These are phyloP conservation scores for Euproctis similis DNA, from an alignment of 2,888 invertebrate species.

Conservation along the genomic window DNA sequence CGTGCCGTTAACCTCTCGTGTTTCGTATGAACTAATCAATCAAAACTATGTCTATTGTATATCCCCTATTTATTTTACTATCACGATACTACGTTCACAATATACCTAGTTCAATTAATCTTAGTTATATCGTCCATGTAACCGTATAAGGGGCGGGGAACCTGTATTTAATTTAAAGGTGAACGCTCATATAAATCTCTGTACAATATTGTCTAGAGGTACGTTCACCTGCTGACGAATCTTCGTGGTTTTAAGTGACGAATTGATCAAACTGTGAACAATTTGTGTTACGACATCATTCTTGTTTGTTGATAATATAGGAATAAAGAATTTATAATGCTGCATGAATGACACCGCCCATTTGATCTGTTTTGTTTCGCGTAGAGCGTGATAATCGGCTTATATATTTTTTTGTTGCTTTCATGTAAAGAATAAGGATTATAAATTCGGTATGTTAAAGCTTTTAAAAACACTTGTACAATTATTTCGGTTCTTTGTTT, in stretches of 20 bases:
- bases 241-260: conserved; percentile 27
- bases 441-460: no score
- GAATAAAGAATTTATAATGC: no score
- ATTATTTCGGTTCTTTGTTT: no score
- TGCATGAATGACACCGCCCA: conserved; percentile 8
- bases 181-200: conserved; percentile 54
- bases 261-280: conserved; percentile 27
- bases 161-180: conserved; percentile 29
- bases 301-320: conserved; percentile 10
- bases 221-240: conserved; percentile 47
- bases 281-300: conserved; percentile 17
- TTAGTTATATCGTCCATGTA: conserved; percentile 31
- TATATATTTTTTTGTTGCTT: conserved; percentile 4
- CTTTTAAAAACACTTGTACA: no score
- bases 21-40: conserved; percentile 39
- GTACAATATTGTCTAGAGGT: conserved; percentile 39
- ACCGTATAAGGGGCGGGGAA: conserved; percentile 26
- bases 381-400: conserved; percentile 18
- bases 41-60: conserved; percentile 24
- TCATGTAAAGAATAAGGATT: no score
- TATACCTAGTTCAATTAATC: conserved; percentile 31
- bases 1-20: conserved; percentile 37
- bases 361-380: conserved; percentile 5
- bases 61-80: conserved; percentile 19
- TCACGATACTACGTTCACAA: conserved; percentile 22